Conservation (phyloP, 53 echinoderm and acorn worm genomes). For the Mesocentrotus franciscanus region DNA sequence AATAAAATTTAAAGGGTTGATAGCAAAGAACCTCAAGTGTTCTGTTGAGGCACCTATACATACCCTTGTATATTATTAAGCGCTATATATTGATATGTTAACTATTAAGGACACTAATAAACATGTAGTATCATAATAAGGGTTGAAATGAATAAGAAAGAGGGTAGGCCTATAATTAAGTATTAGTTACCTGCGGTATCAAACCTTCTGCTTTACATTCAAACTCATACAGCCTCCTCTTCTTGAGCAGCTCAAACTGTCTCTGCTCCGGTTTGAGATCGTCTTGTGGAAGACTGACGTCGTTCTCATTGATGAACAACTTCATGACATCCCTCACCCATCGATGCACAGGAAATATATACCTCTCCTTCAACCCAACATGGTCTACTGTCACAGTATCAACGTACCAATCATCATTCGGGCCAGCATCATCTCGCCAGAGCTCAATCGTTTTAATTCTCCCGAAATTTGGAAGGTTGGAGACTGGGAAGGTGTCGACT, state of each 20-base stretch:
- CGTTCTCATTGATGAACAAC: slow-evolving; percentile 71
- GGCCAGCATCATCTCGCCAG: slow-evolving; percentile 73
- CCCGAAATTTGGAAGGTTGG: slow-evolving; percentile 80
- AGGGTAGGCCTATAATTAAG: too few relatives aligned
- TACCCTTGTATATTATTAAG: too few relatives aligned
- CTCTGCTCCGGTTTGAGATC: slow-evolving; percentile 70
- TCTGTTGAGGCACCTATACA: too few relatives aligned
- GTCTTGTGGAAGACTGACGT: slow-evolving; percentile 76
- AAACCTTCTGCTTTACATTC: slow-evolving; percentile 74
- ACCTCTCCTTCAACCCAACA: slow-evolving; percentile 1
- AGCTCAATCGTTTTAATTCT: slow-evolving; percentile 76
- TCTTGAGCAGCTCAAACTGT: slow-evolving; percentile 76
- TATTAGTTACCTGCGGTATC: slow-evolving; percentile 70
- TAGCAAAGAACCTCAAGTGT: too few relatives aligned
- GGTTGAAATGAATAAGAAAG: too few relatives aligned
- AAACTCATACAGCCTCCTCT: slow-evolving; percentile 74
- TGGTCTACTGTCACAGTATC: slow-evolving; percentile 74
- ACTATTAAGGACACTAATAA: too few relatives aligned
- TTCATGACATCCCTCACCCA: slow-evolving; percentile 74
- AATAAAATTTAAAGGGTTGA: too few relatives aligned
- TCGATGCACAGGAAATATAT: slow-evolving; percentile 83
- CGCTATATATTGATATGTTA: too few relatives aligned
- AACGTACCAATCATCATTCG: slow-evolving; percentile 81
- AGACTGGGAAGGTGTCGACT: slow-evolving; percentile 73
- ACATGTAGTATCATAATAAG: too few relatives aligned